Base-by-base conservation (phyloP, 1,140 invertebrate genomes). In the Drosophila subpulchrella region DNA sequence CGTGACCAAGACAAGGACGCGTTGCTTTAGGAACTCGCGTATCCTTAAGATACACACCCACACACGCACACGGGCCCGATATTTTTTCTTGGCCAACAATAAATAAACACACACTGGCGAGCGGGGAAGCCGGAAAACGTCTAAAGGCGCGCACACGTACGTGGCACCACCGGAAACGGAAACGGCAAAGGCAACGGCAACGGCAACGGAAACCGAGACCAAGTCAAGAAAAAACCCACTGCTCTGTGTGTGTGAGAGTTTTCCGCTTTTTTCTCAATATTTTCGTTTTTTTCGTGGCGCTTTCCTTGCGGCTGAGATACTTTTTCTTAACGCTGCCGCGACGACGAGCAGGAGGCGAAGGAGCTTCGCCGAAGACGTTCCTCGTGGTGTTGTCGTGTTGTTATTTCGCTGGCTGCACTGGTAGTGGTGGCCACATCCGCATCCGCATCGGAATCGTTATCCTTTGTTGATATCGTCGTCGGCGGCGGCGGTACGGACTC, bases 121-220 rank as follows among this genome's bases (percentile, higher is more conserved):
- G 42, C 41, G 75, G 74, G 61, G 54, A 47, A 77, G 54, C 62
- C 60, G 72, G 65, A 63, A 81, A 75, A 75, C 61, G 65, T 66
- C 73, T 77, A 80, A 81, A 88, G 75, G 74, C 84, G 80, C 84
- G 84, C 84, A 70, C 78, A 82, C 74, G 68, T 82, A 74, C 57
- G 32, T 34, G 32, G 32, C 32, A 34, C 32, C 32, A 34, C 32
- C 32, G 32, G 32, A 34, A 34, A 34, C 32, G 32, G 32, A 34
- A 34, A 34, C 32, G 8, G 32, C 54, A 68, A 57, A 83, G 83
- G 79, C 86, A 44, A 44, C 42, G 42, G 15, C 15, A 44, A 76
- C 70, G 73, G 77, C 81, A 68, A 62, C 74, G 54, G 65, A 63
- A 78, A 81, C 75, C 75, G 65, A 83, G 71, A 75, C 72, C 83